Percentiles rank a stretch among this genome's conserved stretches.
Evolutionary conservation across 2,797 vertebrate genomes (phyloP).

Genomic region (Sparidentex hasta): DNA sequence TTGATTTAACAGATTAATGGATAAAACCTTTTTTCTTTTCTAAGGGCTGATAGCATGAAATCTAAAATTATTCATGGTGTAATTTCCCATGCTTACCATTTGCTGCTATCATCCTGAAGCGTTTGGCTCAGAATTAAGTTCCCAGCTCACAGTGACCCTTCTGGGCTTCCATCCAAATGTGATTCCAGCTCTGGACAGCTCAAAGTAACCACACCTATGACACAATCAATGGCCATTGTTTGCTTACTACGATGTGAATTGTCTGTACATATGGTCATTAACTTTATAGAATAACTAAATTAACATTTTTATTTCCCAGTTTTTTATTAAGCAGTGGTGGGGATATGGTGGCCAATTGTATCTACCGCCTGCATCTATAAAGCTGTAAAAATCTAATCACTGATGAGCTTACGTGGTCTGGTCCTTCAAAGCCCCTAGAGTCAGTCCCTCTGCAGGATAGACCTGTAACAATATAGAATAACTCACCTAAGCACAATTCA

Average conservation of each 20-base stretch:
- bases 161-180: slow-evolving; percentile 9
- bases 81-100: background rate
- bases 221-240: background rate
- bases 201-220: background rate
- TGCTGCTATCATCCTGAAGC: background rate
- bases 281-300: background rate
- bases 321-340: background rate
- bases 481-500: background rate
- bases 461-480: no score
- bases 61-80: background rate
- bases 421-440: no score
- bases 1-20: background rate
- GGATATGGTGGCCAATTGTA: background rate
- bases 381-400: background rate
- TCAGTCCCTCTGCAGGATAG: no score
- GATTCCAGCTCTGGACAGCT: slow-evolving; percentile 3
- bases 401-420: no score
- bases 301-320: background rate
- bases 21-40: background rate
- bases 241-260: background rate
- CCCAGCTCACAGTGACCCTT: background rate
- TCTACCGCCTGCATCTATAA: background rate
- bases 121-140: background rate
- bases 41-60: background rate
- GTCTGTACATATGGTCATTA: background rate